Conservation (phyloP, 2,888 invertebrate species). For the Lottia gigantea region DNA sequence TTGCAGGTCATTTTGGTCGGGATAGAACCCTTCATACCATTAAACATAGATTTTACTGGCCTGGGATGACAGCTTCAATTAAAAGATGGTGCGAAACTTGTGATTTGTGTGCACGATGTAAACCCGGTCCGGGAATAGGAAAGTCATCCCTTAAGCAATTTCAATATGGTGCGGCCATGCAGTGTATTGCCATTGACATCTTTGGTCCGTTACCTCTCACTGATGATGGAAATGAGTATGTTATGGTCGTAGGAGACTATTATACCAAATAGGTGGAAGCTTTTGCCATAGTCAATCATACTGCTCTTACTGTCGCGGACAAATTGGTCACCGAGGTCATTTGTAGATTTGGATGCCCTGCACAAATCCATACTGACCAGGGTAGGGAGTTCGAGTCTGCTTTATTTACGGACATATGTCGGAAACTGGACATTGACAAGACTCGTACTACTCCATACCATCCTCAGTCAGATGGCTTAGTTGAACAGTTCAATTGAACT, state of each 20-base stretch:
- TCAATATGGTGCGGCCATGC: slow-evolving; percentile 19
- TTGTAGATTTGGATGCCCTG: not conserved
- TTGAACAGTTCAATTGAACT: not conserved
- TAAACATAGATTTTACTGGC: slow-evolving; percentile 31
- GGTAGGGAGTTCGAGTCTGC: not conserved
- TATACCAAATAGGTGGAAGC: not conserved
- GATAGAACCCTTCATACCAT: slow-evolving; percentile 28
- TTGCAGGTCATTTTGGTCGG: slow-evolving; percentile 32
- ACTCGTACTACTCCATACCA: not conserved
- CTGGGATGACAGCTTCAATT: slow-evolving; percentile 22
- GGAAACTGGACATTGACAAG: not conserved
- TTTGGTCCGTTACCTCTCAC: slow-evolving; percentile 21
- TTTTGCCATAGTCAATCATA: not conserved
- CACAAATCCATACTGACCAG: not conserved
- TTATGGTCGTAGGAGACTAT: not conserved
- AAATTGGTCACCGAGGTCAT: not conserved
- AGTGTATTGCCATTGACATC: slow-evolving; percentile 31
- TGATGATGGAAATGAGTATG: slow-evolving; percentile 9
- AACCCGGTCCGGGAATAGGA: slow-evolving; percentile 33
- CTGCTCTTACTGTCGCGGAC: not conserved
- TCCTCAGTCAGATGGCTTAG: not conserved
- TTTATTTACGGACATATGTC: not conserved
- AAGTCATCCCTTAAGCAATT: slow-evolving; percentile 30
- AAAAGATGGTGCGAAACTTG: slow-evolving; percentile 30
- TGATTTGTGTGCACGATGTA: slow-evolving; percentile 31